A percentile compares a stretch with the other conserved stretches of the same genome.
Evolutionary conservation across 2,888 invertebrate genomes (phyloP).

Genomic region (Yponomeuta sedellus): DNA sequence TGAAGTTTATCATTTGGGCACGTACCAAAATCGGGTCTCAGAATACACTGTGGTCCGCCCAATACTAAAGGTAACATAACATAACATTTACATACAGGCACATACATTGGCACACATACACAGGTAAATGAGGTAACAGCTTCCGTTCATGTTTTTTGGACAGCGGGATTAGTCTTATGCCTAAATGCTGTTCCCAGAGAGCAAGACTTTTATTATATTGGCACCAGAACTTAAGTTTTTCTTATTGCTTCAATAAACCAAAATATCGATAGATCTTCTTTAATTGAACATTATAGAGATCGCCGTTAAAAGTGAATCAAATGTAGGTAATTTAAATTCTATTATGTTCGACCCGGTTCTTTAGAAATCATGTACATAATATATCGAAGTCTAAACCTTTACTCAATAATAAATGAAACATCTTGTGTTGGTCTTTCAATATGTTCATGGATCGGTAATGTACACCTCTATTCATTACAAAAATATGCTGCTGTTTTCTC

Average conservation of each 20-base stretch:
- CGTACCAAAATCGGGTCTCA: too few relatives aligned
- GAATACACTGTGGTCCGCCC: too few relatives aligned
- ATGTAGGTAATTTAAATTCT: conserved; percentile 29
- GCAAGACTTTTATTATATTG: conserved; percentile 12
- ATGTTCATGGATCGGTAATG: background rate
- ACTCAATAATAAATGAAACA: background rate
- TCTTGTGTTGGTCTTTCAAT: background rate
- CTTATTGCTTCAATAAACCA: conserved; percentile 23
- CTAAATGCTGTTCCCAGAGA: background rate
- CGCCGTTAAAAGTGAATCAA: conserved; percentile 35
- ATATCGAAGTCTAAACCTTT: background rate
- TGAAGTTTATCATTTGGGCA: too few relatives aligned
- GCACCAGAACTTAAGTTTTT: conserved; percentile 20
- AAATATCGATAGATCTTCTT: conserved; percentile 17
- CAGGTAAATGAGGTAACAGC: conserved; percentile 13
- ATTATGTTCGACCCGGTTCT: conserved; percentile 46
- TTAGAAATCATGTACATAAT: conserved; percentile 23
- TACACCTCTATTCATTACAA: background rate
- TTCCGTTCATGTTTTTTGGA: conserved; percentile 1
- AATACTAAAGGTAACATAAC: too few relatives aligned
- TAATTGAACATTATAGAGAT: conserved; percentile 27
- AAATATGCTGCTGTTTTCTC: background rate
- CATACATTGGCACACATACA: too few relatives aligned
- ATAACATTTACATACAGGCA: too few relatives aligned
- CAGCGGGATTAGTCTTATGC: background rate